Evolutionary conservation across 1,140 invertebrate genomes (phyloP), one percentile per base, ranked within the genome.

Genomic region (Bombus superbus): DNA sequence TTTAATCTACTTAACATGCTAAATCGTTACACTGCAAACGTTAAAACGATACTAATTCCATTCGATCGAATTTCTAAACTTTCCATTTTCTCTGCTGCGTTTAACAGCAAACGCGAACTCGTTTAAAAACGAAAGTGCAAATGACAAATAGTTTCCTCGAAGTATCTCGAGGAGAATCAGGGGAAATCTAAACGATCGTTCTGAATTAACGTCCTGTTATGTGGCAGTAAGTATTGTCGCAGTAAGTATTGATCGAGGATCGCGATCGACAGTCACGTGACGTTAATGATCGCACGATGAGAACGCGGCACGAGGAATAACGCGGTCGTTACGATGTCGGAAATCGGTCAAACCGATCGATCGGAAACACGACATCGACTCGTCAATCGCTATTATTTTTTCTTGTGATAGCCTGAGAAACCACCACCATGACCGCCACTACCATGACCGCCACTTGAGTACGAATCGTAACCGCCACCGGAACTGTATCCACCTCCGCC

Each of bases 371-470:
- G 28, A n/a, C 35, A 71, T 80, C 42, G 13, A 38, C 32, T 18
- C 28, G 8, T 22, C 32, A 0, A 69, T 75, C 22, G 53, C 6
- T 86, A 15, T 78, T 87, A 92, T 80, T 91, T 90, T 64, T 86
- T 88, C 42, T 92, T 90, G 40, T 91, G 87, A 38, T 92, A 92
- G 47, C 92, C 90, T 3, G 88, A 80, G 71, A 92, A 91, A 57
- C 92, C 90, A 47, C 90, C 86, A 10, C 86, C 85, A 3, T 86
- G 83, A 1, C 89, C 79, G 3, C 88, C 86, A 1, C 87, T 74
- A 18, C 91, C 85, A 5, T 86, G 82, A 3, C 89, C 80, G 18
- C 91, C 91, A 5, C 91, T 86, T 10, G 91, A 91, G 62, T 90
- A 92, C 5, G 88, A 92, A 62, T 91, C 90, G 3, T 81, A 87